A percentile compares a stretch with the other conserved stretches of the same genome.
Conservation (phyloP, 1,140 invertebrate genomes). For the Chlorops oryzae region DNA sequence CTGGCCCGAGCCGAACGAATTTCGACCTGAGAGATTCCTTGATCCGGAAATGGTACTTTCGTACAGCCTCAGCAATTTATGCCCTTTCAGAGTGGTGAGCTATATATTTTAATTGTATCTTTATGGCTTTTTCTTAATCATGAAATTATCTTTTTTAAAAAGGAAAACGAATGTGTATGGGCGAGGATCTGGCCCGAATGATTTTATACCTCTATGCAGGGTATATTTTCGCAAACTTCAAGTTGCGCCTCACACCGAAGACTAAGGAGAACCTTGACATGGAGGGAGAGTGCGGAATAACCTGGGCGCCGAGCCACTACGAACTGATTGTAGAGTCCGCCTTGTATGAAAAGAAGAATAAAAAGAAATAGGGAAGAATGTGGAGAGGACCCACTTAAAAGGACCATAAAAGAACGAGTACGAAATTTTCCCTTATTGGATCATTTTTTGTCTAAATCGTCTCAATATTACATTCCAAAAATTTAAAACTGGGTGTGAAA, state of each 20-base stretch:
- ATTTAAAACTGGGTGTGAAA: too few relatives aligned
- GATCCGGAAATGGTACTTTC: constrained; percentile 58
- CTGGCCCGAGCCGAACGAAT: constrained; percentile 68
- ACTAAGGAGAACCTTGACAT: constrained; percentile 32
- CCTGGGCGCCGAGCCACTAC: constrained; percentile 59
- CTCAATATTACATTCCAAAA: too few relatives aligned
- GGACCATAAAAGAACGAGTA: too few relatives aligned
- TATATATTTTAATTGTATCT: not conserved
- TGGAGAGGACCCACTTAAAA: too few relatives aligned
- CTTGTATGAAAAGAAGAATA: too few relatives aligned
- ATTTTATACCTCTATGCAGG: constrained; percentile 61
- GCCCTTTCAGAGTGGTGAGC: constrained; percentile 73
- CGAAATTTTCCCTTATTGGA: too few relatives aligned
- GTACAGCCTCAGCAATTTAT: constrained; percentile 65
- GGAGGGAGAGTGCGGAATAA: constrained; percentile 64
- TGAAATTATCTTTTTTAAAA: constrained; percentile 1
- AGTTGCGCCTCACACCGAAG: constrained; percentile 42
- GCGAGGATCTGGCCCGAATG: constrained; percentile 77
- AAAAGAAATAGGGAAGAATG: too few relatives aligned
- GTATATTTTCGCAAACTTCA: constrained; percentile 60
- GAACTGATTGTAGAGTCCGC: too few relatives aligned
- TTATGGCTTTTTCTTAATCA: not conserved
- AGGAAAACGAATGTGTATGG: constrained; percentile 73
- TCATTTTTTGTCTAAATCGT: too few relatives aligned
- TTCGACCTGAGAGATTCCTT: constrained; percentile 68